Evolutionary conservation across 2,113 vertebrate genomes (phyloP).

Genomic region (Chaetodon auriga): DNA sequence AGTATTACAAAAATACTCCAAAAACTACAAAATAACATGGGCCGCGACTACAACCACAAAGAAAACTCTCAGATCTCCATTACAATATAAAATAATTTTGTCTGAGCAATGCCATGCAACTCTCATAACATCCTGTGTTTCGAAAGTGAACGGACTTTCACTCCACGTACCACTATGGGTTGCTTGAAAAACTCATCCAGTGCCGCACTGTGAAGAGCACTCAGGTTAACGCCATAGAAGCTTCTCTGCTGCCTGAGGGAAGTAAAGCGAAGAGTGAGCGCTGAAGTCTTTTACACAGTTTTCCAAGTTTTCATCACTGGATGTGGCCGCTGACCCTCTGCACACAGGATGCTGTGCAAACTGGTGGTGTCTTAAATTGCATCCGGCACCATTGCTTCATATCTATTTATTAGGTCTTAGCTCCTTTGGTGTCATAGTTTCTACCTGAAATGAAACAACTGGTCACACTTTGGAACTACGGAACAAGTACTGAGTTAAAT

Average conservation of each 20-base stretch:
- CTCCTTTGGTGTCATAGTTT: neutral
- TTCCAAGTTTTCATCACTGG: neutral
- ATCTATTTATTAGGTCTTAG: no score
- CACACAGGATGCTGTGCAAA: no score
- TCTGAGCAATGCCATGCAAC: neutral
- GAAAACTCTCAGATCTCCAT: no score
- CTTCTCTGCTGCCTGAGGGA: slow-evolving; percentile 84
- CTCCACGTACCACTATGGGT: slow-evolving; percentile 81
- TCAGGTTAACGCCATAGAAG: slow-evolving; percentile 86
- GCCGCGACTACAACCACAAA: no score
- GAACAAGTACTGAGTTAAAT: neutral
- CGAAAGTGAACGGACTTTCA: neutral
- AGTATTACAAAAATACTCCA: no score
- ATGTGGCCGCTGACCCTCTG: no score
- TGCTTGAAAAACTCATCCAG: slow-evolving; percentile 86
- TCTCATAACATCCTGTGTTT: neutral
- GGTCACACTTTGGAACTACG: neutral
- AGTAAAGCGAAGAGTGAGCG: neutral
- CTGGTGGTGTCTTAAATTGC: no score
- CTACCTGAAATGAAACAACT: neutral
- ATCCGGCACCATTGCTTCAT: no score
- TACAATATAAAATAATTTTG: neutral
- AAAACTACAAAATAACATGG: no score
- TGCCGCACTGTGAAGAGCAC: slow-evolving; percentile 77
- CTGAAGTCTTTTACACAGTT: neutral